Evolutionary conservation across 2,113 vertebrate genomes (phyloP), one percentile per base, ranked within the genome.

Genomic region (Rana temporaria): DNA sequence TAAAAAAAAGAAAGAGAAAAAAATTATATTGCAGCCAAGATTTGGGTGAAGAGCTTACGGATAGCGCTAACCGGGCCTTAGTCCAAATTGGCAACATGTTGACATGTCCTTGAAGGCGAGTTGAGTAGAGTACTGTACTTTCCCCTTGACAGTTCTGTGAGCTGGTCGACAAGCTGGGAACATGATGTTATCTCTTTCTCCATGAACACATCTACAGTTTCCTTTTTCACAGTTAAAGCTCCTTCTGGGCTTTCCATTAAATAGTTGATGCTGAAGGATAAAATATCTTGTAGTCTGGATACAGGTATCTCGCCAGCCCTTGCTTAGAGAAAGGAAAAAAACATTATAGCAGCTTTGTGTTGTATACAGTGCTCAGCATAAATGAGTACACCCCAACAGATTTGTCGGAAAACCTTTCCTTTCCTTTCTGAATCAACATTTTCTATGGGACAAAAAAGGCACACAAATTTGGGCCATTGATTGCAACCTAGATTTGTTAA

Each of bases 111-210:
- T 90, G 84, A 90, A 90, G 87, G 85, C 81, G 87, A 88, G 87
- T 85, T 89, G 85, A 88, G 90, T 85, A 90, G 90, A 89, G 91
- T 88, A 85, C 85, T 90, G 88, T 89, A 88, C 88, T 89, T 90
- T 87, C 90, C 42, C 12, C 87, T 86, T 87, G 89, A 86, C 85
- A 55, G 85, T 86, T 75, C 72, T 85, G 87, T 89, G 85, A 88
- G 87, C 87, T 87, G 85, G 86, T 88, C 90, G 89, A 90, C 87
- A 89, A 89, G 85, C 86, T 89, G 88, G 86, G 87, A 89, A 90
- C 85, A 92, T 88, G 89, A 91, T 91, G 86, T 89, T 90, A 91
- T 92, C 90, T 86, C 84, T 87, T 87, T 0, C 87, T 89, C 89
- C 90, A 89, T 88, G 88, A 90, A 87, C 86, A 70, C 87, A 90